Percentiles rank a stretch among this genome's conserved stretches.
Conservation (phyloP, 2,888 invertebrate genomes). For the Philhelius pedissequus region DNA sequence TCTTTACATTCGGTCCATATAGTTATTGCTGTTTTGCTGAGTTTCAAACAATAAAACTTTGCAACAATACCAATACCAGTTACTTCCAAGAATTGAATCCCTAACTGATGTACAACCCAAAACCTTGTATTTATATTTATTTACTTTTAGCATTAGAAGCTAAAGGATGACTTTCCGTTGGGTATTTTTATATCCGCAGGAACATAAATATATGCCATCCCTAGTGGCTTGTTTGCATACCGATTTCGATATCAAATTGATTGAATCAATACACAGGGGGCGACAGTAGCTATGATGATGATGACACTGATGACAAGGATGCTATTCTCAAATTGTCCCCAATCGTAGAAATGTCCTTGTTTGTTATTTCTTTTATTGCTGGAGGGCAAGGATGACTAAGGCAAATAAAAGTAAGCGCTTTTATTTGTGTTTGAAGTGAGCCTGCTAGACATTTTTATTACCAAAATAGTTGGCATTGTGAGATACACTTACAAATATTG, state of each 20-base stretch:
- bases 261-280: constrained; percentile 72
- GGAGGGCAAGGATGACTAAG: constrained; percentile 34
- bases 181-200: constrained; percentile 51
- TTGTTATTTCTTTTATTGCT: constrained; percentile 32
- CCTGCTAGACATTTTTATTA: constrained; percentile 62
- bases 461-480: constrained; percentile 5
- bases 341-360: constrained; percentile 42
- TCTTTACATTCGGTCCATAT: no score
- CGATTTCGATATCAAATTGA: constrained; percentile 73
- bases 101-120: neutral
- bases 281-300: constrained; percentile 35
- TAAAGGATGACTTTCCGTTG: constrained; percentile 8
- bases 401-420: neutral
- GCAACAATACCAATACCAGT: neutral
- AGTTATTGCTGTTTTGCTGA: no score
- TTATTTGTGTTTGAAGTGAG: neutral
- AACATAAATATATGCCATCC: constrained; percentile 25
- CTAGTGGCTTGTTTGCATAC: constrained; percentile 71
- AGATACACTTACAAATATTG: no score
- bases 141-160: neutral
- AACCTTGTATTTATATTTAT: neutral
- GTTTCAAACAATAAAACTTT: neutral
- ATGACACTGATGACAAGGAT: constrained; percentile 47
- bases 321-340: constrained; percentile 42
- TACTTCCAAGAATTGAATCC: neutral